Conservation (phyloP, 1,140 invertebrate genomes). For the Procambarus clarkii region DNA sequence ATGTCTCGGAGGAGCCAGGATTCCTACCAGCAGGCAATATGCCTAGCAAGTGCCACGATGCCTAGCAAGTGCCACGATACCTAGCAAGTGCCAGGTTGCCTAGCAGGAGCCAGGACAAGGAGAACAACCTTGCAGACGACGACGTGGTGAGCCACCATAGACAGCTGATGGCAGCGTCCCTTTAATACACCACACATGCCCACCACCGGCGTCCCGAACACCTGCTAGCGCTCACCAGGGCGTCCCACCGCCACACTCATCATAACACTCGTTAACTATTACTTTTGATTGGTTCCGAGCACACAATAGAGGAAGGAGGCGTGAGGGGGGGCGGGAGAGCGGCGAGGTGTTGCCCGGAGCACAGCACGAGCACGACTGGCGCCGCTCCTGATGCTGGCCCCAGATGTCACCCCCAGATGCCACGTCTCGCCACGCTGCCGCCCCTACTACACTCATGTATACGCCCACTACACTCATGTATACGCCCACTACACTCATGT, state of each 20-base stretch:
- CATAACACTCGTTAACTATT: not conserved
- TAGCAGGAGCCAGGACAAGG: not conserved
- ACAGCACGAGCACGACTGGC: constrained; percentile 29
- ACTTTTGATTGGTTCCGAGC: constrained; percentile 33
- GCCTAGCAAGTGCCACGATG: no score
- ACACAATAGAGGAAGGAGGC: not conserved
- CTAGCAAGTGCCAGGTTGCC: no score
- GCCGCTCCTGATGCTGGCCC: constrained; percentile 28
- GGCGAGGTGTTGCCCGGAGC: not conserved
- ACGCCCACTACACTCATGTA: no score
- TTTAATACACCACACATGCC: constrained; percentile 29
- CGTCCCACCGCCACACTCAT: not conserved
- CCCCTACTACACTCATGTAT: not conserved
- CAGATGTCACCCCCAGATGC: constrained; percentile 17
- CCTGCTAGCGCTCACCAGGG: not conserved
- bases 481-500: no score
- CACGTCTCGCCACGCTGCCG: constrained; percentile 2
- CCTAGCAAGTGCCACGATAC: no score
- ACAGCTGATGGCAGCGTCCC: constrained; percentile 39
- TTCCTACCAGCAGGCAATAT: no score
- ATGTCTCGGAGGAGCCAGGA: no score
- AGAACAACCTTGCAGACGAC: constrained; percentile 22
- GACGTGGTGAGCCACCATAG: constrained; percentile 6
- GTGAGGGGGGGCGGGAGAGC: no score
- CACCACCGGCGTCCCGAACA: not conserved